Percentiles rank a stretch among this genome's conserved stretches.
Evolutionary conservation across 2,888 invertebrate species (phyloP).

Genomic region (Drosophila paranaensis): DNA sequence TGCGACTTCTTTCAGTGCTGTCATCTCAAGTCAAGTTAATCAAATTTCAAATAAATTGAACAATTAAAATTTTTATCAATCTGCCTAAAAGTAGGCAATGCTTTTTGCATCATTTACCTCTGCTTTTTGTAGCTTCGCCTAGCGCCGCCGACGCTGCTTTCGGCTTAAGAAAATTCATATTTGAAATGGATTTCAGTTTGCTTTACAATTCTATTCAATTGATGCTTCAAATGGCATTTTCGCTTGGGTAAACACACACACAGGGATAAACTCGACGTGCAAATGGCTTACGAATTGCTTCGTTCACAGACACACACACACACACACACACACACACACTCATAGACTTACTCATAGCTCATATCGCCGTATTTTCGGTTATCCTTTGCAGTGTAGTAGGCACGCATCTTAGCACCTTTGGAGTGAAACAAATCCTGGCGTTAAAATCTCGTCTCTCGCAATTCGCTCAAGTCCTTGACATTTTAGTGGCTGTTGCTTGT

Average conservation of each 20-base stretch:
- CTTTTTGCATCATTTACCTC: neutral
- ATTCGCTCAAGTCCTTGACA: constrained; percentile 65
- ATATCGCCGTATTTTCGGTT: constrained; percentile 77
- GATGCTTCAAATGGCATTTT: constrained; percentile 61
- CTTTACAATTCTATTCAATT: constrained; percentile 45
- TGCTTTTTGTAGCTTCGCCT: neutral
- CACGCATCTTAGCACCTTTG: constrained; percentile 69
- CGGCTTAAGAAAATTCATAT: constrained; percentile 15
- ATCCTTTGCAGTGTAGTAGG: constrained; percentile 73
- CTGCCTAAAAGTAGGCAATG: constrained; percentile 39
- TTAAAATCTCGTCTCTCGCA: constrained; percentile 16
- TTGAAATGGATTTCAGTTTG: constrained; percentile 34
- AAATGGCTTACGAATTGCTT: constrained; percentile 60
- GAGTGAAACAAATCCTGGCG: constrained; percentile 29
- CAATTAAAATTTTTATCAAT: neutral
- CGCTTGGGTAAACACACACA: constrained; percentile 46
- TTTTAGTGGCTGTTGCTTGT: constrained; percentile 23
- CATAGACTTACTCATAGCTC: constrained; percentile 79
- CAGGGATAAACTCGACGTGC: constrained; percentile 37
- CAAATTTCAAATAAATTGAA: neutral
- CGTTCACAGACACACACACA: constrained; percentile 30
- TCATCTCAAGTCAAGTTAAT: no score
- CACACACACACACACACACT: neutral
- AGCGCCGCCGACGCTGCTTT: neutral
- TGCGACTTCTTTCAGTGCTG: neutral